Conservation (phyloP, 2,888 invertebrate genomes). For the Melolontha melolontha region DNA sequence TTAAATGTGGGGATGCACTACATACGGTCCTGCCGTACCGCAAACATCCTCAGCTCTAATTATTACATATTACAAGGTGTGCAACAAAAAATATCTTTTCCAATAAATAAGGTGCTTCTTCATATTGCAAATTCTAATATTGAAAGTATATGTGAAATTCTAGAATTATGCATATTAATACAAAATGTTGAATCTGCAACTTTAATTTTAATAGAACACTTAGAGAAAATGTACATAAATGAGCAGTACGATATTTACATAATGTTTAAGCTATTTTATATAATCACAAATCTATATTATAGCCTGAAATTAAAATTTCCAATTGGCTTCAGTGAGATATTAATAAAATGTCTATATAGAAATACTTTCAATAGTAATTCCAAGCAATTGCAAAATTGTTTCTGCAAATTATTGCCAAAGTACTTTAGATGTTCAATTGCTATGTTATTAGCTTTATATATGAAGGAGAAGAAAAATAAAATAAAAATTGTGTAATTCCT, state of each 20-base stretch:
- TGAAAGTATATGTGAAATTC: conserved; percentile 37
- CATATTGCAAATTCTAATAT: conserved; percentile 15
- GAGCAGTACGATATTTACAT: neutral
- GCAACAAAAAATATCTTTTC: conserved; percentile 36
- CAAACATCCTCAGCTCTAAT: too few relatives aligned
- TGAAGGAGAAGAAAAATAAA: too few relatives aligned
- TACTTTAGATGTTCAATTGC: conserved; percentile 4
- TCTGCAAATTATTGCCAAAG: conserved; percentile 16
- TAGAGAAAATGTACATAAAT: neutral
- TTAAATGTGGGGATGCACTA: too few relatives aligned
- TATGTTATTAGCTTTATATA: too few relatives aligned
- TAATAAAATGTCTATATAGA: neutral
- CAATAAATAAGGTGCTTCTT: conserved; percentile 28
- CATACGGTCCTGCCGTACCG: too few relatives aligned
- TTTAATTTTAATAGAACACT: neutral
- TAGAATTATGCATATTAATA: conserved; percentile 38
- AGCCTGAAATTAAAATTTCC: conserved; percentile 5
- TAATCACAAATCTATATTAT: conserved; percentile 14
- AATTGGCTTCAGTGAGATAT: conserved; percentile 1
- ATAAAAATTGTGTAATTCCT: too few relatives aligned
- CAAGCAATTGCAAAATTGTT: conserved; percentile 3
- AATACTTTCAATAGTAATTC: conserved; percentile 8
- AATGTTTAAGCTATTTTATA: conserved; percentile 6
- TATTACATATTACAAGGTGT: conserved; percentile 32
- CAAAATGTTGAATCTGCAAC: conserved; percentile 35